phyloP scores from a whole-genome alignment of 1,140 invertebrate species.

The Brevipalpus yothersi region DNA sequence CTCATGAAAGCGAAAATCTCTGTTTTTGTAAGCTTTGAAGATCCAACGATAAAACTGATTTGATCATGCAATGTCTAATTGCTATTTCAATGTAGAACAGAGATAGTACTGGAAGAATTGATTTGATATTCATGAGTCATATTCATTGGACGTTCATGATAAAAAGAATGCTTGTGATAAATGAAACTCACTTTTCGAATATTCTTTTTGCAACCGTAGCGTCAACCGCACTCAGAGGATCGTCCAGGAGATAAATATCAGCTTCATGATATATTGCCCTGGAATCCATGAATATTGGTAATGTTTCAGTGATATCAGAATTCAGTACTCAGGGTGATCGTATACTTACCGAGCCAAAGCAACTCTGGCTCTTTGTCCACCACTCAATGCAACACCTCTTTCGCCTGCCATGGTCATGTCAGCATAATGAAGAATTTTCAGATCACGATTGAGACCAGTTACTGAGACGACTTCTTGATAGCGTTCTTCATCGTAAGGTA shows the following conservation, averaged over 20 bases:
- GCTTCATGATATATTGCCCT: conserved; percentile 16
- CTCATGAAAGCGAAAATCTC: too few species aligned
- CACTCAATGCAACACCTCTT: conserved; percentile 69
- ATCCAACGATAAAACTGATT: too few species aligned
- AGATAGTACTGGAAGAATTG: conserved; percentile 8
- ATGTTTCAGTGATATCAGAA: background rate
- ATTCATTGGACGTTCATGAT: conserved; percentile 17
- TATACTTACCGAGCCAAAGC: conserved; percentile 37
- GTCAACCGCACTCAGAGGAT: conserved; percentile 23
- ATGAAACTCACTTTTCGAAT: conserved; percentile 20
- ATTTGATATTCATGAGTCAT: conserved; percentile 14
- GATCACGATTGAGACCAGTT: conserved; percentile 44
- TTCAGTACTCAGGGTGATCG: too few species aligned
- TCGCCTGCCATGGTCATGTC: conserved; percentile 14
- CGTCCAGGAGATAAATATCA: conserved; percentile 24
- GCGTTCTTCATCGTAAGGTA: conserved; percentile 17
- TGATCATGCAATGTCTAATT: too few species aligned
- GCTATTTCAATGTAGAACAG: background rate
- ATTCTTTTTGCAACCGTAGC: conserved; percentile 22
- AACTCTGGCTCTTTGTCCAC: conserved; percentile 84
- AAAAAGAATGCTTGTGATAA: background rate
- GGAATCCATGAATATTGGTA: conserved; percentile 23
- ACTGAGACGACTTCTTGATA: conserved; percentile 18
- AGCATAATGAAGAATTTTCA: conserved; percentile 40
- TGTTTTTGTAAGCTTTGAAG: too few species aligned